Evolutionary conservation across 2,113 vertebrate species (phyloP).

Genomic region (Salvator merianae): DNA sequence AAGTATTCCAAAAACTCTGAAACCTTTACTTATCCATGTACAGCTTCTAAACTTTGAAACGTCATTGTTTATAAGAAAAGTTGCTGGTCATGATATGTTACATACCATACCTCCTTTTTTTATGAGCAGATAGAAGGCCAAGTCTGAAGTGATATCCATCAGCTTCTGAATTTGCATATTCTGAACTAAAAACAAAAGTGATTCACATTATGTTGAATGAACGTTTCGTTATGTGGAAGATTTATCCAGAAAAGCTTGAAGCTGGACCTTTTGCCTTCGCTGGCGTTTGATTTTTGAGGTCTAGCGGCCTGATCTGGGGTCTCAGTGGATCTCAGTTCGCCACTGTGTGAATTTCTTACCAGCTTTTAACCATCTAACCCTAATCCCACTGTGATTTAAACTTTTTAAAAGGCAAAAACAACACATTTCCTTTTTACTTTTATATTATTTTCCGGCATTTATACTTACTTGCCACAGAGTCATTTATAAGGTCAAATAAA

Average conservation of each 20-base stretch:
- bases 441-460: too few species aligned
- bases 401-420: too few species aligned
- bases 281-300: not conserved
- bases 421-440: too few species aligned
- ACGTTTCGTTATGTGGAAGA: not conserved
- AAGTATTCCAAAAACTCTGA: too few species aligned
- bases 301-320: not conserved
- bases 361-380: not conserved
- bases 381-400: not conserved
- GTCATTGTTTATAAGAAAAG: conserved; percentile 35
- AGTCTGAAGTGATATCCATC: conserved; percentile 40
- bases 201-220: not conserved
- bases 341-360: not conserved
- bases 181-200: not conserved
- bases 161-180: not conserved
- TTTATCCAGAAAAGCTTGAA: not conserved
- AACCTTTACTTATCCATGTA: too few species aligned
- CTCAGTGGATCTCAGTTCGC: not conserved
- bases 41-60: conserved; percentile 26
- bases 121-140: conserved; percentile 10
- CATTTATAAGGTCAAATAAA: too few species aligned
- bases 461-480: too few species aligned
- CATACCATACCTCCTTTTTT: conserved; percentile 1
- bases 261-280: not conserved
- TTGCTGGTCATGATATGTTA: not conserved